Evolutionary conservation across 2,888 invertebrate species (phyloP), one percentile per base, ranked within the genome.

Genomic region (Spicauda simplicius): DNA sequence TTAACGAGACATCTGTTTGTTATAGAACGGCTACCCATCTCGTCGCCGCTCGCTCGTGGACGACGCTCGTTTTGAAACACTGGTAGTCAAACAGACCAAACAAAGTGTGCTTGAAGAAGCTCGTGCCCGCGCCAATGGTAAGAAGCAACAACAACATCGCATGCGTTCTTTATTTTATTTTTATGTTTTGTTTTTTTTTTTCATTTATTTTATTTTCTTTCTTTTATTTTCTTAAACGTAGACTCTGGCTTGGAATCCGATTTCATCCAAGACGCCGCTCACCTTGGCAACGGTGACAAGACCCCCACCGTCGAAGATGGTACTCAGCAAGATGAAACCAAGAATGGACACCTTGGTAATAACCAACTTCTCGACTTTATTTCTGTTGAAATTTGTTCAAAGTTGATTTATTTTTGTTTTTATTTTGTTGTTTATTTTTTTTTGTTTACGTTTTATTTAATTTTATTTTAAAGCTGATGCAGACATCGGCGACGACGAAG

Each of bases 21-120:
- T 96, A 52, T 94, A 99, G 99, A 98, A 99, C 94, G 99, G 99
- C 73, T 99, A 99, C 88, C 98, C 98, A 78, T 97, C 98, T 72
- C 96, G 98, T 82, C 96, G 98, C 80, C 97, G 99, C 82, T 99
- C 99, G 73, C 95, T 99, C 73, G 99, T 99, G 64, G 99, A 98
- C 82, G 99, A 99, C 92, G 99, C 99, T 77, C 97, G 98, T 80
- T 99, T 99, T 90, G 99, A 99, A 90, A 98, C 97, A 72, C 94
- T 98, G 83, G 97, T 99, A 79, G 98, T 99, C 83, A 98, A 98
- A 92, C 98, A 98, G 94, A 97, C 97, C 86, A 98, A 98, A 90
- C 97, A 98, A 94, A 97, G 96, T 80, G 98, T 98, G 76, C 94
- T 98, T 81, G 97, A 98, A 84, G 98, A 98, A 91, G 98, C 97